A percentile compares a stretch with the other conserved stretches of the same genome.
Evolutionary conservation across 2,113 vertebrate species (phyloP).

Genomic region (Cyanistes caeruleus): DNA sequence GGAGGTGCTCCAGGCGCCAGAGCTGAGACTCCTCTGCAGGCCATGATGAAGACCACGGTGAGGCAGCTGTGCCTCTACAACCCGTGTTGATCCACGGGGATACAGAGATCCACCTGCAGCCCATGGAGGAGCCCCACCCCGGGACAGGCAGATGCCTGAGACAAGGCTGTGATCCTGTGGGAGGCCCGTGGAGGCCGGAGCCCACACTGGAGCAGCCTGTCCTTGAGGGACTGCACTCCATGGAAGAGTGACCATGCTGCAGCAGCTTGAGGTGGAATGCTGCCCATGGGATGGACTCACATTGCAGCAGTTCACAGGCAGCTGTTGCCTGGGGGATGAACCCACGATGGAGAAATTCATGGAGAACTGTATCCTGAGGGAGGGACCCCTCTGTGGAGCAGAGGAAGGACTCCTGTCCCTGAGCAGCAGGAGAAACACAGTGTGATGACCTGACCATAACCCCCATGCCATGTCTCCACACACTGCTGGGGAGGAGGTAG

Average conservation of each 20-base stretch:
- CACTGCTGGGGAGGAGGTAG: background rate
- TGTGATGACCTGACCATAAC: background rate
- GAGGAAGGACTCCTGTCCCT: background rate
- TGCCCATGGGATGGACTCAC: background rate
- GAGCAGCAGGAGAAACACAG: background rate
- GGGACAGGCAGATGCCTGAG: accelerated
- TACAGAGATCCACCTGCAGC: background rate
- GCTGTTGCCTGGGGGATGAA: background rate
- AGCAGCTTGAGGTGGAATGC: background rate
- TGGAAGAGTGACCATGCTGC: background rate
- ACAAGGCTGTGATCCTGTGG: background rate
- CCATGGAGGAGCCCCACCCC: accelerated
- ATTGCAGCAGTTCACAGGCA: background rate
- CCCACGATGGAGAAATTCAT: accelerated
- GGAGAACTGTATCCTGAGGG: no score
- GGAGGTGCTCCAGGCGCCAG: background rate
- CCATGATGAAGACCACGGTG: accelerated
- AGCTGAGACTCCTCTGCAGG: accelerated
- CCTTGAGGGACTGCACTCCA: accelerated
- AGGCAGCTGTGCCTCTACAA: background rate
- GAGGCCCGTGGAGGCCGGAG: background rate
- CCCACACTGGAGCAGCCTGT: background rate
- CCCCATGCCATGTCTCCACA: background rate
- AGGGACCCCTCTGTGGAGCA: background rate
- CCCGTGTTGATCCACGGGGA: background rate